These are phyloP conservation scores for Emberiza fucata DNA, from an alignment of 2,113 vertebrate genomes.

Conservation along the genomic window DNA sequence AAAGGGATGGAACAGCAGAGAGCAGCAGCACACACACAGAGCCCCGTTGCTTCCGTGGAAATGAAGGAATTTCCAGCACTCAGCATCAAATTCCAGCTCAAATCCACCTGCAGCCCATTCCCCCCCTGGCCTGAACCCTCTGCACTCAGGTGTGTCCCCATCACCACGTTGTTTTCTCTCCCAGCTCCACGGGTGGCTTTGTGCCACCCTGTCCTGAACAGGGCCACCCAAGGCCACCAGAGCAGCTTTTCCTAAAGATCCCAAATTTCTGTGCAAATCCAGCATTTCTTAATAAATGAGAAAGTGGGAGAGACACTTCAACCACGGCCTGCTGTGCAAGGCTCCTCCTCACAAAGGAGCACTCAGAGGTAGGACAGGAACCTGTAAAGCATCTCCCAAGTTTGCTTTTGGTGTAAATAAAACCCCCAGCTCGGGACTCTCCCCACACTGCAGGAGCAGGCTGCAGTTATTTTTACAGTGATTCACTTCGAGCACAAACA, in stretches of 20 bases:
- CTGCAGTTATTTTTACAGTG: conserved; percentile 23
- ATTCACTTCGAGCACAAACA: conserved; percentile 31
- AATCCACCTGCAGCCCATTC: background rate
- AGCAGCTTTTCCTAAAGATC: background rate
- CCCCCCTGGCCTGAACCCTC: background rate
- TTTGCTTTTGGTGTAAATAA: background rate
- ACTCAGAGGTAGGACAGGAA: background rate
- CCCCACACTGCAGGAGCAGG: background rate
- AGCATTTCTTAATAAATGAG: background rate
- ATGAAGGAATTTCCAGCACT: background rate
- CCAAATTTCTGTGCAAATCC: background rate
- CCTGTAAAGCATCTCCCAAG: background rate
- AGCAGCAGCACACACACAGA: background rate
- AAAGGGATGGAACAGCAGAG: background rate
- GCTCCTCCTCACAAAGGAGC: background rate
- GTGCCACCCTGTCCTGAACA: background rate
- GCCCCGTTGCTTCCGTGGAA: background rate
- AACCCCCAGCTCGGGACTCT: background rate
- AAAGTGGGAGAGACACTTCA: background rate
- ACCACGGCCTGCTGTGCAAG: accelerated
- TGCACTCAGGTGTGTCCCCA: background rate
- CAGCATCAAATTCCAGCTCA: background rate
- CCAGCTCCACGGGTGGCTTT: background rate
- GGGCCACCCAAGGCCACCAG: background rate
- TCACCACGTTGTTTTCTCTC: accelerated